Evolutionary conservation across 2,797 vertebrate species (phyloP), one percentile per base, ranked within the genome.

Genomic region (Hoplostethus atlanticus): DNA sequence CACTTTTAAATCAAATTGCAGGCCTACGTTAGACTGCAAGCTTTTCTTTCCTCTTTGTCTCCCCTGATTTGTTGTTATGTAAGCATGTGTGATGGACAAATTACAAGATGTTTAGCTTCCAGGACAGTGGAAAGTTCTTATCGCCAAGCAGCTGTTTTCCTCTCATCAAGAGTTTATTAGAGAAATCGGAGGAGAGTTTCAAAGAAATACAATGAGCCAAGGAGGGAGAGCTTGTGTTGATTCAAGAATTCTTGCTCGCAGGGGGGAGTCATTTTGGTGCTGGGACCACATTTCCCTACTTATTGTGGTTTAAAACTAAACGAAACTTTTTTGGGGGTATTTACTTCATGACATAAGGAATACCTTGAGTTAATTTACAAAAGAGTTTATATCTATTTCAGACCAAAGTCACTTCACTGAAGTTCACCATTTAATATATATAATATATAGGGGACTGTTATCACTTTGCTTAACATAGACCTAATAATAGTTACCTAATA

Each of bases 81-180:
- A 42, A 74, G 54, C 53, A 53, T 64, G 34, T 48, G 4, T 28
- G 16, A 58, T 9, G 1, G 44, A 58, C 28, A 61, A 70, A 68
- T 50, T 66, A n/a, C 21, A 34, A 71, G 58, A 81, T 15, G 52
- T 53, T 58, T 62, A 0, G 0, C 17, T 56, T 77, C 52, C 71
- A 64, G 21, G 51, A 76, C 46, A 17, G 28, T 61, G 76, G 80
- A 87, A 66, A 77, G 42, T 48, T 70, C 13, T 53, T 30, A 38
- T 51, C 44, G 54, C 58, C 54, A 50, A 73, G 67, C n/a, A 69
- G 47, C 47, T 54, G 53, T 51, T 71, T 67, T 13, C 34, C 57
- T 28, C 71, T 79, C 57, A 31, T 83, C 76, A 79, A 74, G 44
- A 40, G 64, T 84, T 87, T 80, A 87, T 71, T 58, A n/a, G 72